Percentiles rank a stretch among this genome's conserved stretches.
Conservation (phyloP, 2,113 vertebrate genomes). For the Apodemus sylvaticus region DNA sequence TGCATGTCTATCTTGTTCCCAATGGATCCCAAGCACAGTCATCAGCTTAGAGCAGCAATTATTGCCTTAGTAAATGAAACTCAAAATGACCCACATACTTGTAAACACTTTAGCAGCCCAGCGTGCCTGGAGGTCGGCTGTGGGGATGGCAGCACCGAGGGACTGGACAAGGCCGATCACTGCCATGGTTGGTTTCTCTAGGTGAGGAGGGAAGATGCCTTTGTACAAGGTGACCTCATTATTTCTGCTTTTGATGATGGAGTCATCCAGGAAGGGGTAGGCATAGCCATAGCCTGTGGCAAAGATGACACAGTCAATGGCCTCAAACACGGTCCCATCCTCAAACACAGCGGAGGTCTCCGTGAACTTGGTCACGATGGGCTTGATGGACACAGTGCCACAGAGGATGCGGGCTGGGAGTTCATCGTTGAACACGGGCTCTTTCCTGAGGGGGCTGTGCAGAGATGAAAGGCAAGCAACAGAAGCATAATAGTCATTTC, state of each 20-base stretch:
- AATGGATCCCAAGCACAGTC: background rate
- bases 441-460: slow-evolving; percentile 77
- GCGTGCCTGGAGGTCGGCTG: slow-evolving; percentile 89
- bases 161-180: slow-evolving; percentile 89
- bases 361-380: slow-evolving; percentile 86
- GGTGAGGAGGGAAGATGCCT: slow-evolving; percentile 86
- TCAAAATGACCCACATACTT: slow-evolving; percentile 31
- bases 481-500: background rate
- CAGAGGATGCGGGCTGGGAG: slow-evolving; percentile 88
- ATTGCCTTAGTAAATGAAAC: background rate
- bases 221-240: slow-evolving; percentile 88
- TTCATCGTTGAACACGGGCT: slow-evolving; percentile 88
- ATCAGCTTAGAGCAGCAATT: background rate
- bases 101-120: slow-evolving; percentile 84
- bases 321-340: slow-evolving; percentile 88
- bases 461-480: background rate
- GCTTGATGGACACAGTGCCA: slow-evolving; percentile 87
- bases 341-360: slow-evolving; percentile 88
- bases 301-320: slow-evolving; percentile 89
- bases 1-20: background rate
- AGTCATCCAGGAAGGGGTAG: slow-evolving; percentile 88
- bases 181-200: slow-evolving; percentile 89
- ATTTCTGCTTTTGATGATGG: slow-evolving; percentile 82
- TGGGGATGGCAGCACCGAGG: slow-evolving; percentile 87
- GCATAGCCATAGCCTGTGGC: slow-evolving; percentile 89